Base-by-base conservation (phyloP, 2,888 invertebrate species). In the Drosophila tanythrix region DNA sequence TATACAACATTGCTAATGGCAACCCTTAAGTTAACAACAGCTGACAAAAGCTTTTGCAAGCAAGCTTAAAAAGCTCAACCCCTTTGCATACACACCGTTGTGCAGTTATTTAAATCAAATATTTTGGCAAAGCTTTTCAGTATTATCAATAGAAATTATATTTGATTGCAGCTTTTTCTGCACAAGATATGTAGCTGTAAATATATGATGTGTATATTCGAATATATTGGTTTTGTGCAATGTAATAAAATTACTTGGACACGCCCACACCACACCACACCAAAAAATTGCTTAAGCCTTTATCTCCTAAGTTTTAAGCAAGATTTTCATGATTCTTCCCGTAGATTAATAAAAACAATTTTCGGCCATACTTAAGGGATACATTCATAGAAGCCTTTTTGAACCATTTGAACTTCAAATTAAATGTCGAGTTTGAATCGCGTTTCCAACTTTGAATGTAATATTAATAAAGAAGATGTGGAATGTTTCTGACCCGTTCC, bases 21-120 rank as follows among this genome's bases (percentile, higher is more conserved):
- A 75, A 65, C 78, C 70, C 78, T 76, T 62, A 46, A 21, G 15
- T 8, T 13, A 25, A 6, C 11, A 10, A 67, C 77, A 76, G 78
- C 78, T 76, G 73, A 8, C 55, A 3, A 43, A 50, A 72, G 74
- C 65, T 76, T 57, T 31, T 0, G 6, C 18, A 10, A 0, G 11
- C 11, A 38, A 70, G 70, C 75, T 78, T 62, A 11, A 0, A 60
- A 55, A 70, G 62, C 58, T 27, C 6, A 31, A n/a, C 18, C 0
- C 27, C 38, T 29, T 38, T 38, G 21, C 15, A 1, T 50, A 18
- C 53, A 53, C 15, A 18, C n/a, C 18, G 3, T 18, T 36, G 11
- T 10, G 10, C 27, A 50, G 15, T 27, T 50, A 18, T 27, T 50
- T 27, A 18, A 46, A 25, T 46, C 21, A 46, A 25, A 46, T 27